Evolutionary conservation across 2,797 vertebrate species (phyloP).

Genomic region (Micromesistius poutassou): DNA sequence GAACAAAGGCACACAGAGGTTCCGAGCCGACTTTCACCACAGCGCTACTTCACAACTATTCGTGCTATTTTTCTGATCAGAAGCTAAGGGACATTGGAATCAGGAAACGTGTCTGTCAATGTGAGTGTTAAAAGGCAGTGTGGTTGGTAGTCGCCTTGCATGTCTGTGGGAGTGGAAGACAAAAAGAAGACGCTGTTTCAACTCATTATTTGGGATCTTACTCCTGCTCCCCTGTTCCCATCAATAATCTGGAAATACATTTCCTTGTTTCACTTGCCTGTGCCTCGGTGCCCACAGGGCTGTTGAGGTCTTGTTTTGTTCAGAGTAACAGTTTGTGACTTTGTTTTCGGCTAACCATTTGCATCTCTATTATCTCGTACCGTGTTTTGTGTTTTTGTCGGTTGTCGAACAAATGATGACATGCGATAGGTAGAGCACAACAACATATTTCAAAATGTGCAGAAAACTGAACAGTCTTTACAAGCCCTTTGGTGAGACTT

Average conservation of each 20-base stretch:
- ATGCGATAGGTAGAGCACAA: not conserved
- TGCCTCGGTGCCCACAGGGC: conserved; percentile 10
- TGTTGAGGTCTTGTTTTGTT: conserved; percentile 8
- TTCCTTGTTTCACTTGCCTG: conserved; percentile 23
- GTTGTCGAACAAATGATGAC: not conserved
- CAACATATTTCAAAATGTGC: not conserved
- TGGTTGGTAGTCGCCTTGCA: conserved; percentile 26
- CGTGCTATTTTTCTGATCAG: not conserved
- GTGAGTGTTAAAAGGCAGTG: conserved; percentile 27
- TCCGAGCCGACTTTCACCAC: not conserved
- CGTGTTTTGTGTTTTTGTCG: conserved; percentile 5
- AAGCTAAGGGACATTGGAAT: conserved; percentile 2
- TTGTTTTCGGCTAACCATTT: conserved; percentile 18
- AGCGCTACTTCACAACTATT: not conserved
- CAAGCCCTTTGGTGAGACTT: not conserved
- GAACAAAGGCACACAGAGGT: not conserved
- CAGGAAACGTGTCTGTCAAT: conserved; percentile 24
- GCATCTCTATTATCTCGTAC: conserved; percentile 22
- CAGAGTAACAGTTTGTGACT: conserved; percentile 23
- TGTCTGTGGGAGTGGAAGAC: conserved; percentile 27
- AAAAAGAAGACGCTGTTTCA: conserved; percentile 30
- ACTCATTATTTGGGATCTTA: conserved; percentile 27
- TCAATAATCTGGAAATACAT: conserved; percentile 23
- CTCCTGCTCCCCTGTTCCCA: conserved; percentile 10
- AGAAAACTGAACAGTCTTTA: not conserved